Evolutionary conservation across 2,888 invertebrate genomes (phyloP).

Genomic region (Pseudoips prasinana): DNA sequence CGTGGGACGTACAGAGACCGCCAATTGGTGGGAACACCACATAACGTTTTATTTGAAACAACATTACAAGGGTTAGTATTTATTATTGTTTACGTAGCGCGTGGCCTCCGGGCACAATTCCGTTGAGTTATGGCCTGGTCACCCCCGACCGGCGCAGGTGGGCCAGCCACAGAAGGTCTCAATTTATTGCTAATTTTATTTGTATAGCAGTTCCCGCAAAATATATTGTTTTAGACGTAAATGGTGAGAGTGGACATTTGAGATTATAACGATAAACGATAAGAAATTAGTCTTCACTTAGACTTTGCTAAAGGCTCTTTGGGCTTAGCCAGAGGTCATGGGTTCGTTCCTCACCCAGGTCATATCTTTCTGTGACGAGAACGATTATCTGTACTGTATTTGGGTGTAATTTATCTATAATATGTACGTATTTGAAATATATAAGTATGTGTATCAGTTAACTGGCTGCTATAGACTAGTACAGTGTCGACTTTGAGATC

Average conservation of each 20-base stretch:
- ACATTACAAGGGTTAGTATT: slow-evolving; percentile 54
- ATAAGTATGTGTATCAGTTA: too few relatives aligned
- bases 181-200: slow-evolving; percentile 77
- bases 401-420: too few relatives aligned
- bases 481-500: too few relatives aligned
- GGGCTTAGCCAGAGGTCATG: too few relatives aligned
- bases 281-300: too few relatives aligned
- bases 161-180: slow-evolving; percentile 54
- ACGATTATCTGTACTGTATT: too few relatives aligned
- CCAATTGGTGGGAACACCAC: slow-evolving; percentile 44
- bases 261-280: slow-evolving; percentile 17
- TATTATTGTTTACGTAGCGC: slow-evolving; percentile 59
- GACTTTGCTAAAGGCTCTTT: too few relatives aligned
- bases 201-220: slow-evolving; percentile 48
- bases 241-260: slow-evolving; percentile 18
- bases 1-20: slow-evolving; percentile 10
- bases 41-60: slow-evolving; percentile 55
- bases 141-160: slow-evolving; percentile 66
- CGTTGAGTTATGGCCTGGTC: slow-evolving; percentile 70
- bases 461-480: too few relatives aligned
- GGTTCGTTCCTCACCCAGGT: too few relatives aligned
- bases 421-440: too few relatives aligned
- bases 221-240: slow-evolving; percentile 48
- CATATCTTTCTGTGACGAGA: too few relatives aligned
- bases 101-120: slow-evolving; percentile 68